A percentile compares a stretch with the other conserved stretches of the same genome.
These are phyloP conservation scores for Protomyctophum bolini DNA, from an alignment of 2,113 vertebrate species.

Conservation along the genomic window DNA sequence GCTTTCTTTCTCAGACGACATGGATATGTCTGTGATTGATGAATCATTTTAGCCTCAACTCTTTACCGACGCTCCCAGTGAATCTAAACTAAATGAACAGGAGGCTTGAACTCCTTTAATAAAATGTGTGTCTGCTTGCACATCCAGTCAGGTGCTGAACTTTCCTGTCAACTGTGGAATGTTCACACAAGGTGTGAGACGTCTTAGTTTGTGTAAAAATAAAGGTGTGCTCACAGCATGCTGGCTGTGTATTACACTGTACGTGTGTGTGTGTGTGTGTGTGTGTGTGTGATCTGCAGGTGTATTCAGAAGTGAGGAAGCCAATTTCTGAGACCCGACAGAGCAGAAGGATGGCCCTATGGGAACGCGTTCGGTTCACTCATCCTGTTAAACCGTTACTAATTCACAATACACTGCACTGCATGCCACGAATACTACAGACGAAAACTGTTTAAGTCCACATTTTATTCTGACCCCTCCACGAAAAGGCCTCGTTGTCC, in stretches of 20 bases:
- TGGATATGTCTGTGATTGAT: background rate
- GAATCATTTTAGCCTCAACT: background rate
- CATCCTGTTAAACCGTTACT: no score
- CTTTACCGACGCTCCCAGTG: no score
- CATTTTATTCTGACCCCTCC: no score
- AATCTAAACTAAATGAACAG: background rate
- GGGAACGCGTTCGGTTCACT: background rate
- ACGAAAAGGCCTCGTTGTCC: no score
- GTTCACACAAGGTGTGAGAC: conserved; percentile 42
- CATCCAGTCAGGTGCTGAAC: background rate
- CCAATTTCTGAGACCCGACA: conserved; percentile 50
- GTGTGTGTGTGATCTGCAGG: conserved; percentile 24
- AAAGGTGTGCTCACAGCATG: conserved; percentile 46
- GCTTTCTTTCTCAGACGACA: background rate
- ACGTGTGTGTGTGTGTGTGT: background rate
- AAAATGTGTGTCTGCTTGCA: conserved; percentile 8
- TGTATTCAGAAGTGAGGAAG: conserved; percentile 46
- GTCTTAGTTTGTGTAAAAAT: conserved; percentile 19
- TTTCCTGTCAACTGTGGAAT: conserved; percentile 32
- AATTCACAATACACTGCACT: no score
- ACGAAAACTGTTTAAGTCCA: no score
- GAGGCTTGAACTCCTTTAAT: conserved; percentile 7
- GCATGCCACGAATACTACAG: no score
- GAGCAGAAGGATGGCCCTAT: conserved; percentile 14
- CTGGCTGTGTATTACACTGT: background rate